Percentiles rank a stretch among this genome's conserved stretches.
Conservation (phyloP, 2,113 vertebrate species). For the Siniperca chuatsi region DNA sequence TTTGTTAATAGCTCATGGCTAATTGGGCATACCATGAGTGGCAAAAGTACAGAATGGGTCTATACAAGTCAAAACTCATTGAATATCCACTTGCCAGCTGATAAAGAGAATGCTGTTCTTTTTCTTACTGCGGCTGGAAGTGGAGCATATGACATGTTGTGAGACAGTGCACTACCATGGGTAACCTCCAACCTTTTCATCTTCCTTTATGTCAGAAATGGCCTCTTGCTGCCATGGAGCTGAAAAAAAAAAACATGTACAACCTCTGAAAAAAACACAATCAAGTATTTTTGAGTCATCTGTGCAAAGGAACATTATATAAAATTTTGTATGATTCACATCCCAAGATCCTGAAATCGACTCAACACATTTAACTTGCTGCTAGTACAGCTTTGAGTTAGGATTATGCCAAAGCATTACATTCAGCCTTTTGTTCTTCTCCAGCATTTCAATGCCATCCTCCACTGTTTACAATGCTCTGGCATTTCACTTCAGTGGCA, state of each 20-base stretch:
- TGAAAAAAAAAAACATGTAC: not conserved
- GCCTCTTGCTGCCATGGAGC: slow-evolving; percentile 39
- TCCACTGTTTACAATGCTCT: slow-evolving; percentile 68
- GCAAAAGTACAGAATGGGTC: slow-evolving; percentile 54
- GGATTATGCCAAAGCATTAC: slow-evolving; percentile 68
- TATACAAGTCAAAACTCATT: slow-evolving; percentile 21
- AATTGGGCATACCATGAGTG: slow-evolving; percentile 65
- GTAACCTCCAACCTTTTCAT: slow-evolving; percentile 55
- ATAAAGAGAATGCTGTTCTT: not conserved
- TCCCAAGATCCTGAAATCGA: slow-evolving; percentile 19
- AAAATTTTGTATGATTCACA: slow-evolving; percentile 4
- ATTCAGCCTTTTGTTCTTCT: slow-evolving; percentile 66
- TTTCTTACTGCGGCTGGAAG: slow-evolving; percentile 10
- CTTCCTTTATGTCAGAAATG: slow-evolving; percentile 38
- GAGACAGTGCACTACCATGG: slow-evolving; percentile 22
- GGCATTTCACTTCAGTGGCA: slow-evolving; percentile 72
- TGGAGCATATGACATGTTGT: slow-evolving; percentile 37
- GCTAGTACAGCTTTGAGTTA: slow-evolving; percentile 32
- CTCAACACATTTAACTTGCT: slow-evolving; percentile 21
- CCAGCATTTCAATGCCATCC: slow-evolving; percentile 66
- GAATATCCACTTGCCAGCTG: not conserved
- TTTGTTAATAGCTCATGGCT: slow-evolving; percentile 74
- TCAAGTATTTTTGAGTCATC: not conserved
- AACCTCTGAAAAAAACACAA: not conserved
- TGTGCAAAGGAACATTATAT: slow-evolving; percentile 15